These are phyloP conservation scores for Mustela lutreola DNA, from an alignment of 2,113 vertebrate species.

Conservation along the genomic window DNA sequence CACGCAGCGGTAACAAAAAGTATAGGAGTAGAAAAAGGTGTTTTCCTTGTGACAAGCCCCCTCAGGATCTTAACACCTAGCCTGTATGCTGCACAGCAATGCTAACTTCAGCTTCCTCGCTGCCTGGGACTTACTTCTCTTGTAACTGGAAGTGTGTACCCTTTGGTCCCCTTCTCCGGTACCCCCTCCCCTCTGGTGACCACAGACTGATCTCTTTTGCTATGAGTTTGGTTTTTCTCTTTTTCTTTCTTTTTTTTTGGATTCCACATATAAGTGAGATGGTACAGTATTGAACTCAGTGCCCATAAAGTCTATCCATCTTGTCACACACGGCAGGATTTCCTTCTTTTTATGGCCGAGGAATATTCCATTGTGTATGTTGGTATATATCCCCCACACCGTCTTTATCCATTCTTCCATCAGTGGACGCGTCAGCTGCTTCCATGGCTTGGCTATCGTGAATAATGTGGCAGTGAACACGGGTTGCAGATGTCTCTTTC, in stretches of 20 bases:
- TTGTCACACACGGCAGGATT: neutral
- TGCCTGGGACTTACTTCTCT: neutral
- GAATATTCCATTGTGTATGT: neutral
- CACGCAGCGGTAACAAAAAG: neutral
- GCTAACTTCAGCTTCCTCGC: rapidly evolving
- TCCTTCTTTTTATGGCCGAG: neutral
- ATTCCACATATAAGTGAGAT: no score
- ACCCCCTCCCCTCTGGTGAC: neutral
- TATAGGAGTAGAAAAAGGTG: neutral
- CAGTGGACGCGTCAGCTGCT: neutral
- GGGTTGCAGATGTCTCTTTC: neutral
- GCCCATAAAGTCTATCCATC: neutral
- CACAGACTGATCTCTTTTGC: neutral
- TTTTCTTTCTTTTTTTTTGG: no score
- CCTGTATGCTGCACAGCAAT: rapidly evolving
- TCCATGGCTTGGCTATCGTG: neutral
- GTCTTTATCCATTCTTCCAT: neutral
- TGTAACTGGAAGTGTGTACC: neutral
- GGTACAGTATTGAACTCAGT: rapidly evolving
- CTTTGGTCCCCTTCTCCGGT: neutral
- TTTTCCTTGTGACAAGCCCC: neutral
- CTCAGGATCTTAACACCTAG: neutral
- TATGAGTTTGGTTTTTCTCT: neutral
- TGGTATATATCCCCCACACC: no score
- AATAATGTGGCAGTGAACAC: neutral